Evolutionary conservation across 2,797 vertebrate species (phyloP), one percentile per base, ranked within the genome.

Genomic region (Rousettus madagascariensis): DNA sequence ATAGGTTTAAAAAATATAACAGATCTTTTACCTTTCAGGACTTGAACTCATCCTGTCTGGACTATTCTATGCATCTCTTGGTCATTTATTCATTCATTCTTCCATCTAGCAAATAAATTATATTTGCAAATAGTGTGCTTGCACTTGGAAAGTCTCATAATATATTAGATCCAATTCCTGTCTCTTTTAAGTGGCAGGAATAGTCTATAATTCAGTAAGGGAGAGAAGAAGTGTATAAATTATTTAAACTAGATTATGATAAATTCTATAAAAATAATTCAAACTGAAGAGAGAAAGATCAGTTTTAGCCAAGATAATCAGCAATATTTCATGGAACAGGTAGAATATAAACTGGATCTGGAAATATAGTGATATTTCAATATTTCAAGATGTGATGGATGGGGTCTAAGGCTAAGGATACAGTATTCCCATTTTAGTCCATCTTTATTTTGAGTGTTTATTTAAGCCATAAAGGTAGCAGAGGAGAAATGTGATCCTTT

Each of bases 181-280:
- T 86, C 20, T 91, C 38, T 96, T 36, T 65, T 94, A 83, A 93
- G 83, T 89, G 74, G 53, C 33, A 90, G 49, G 22, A 53, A 89
- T 79, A 82, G 51, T 16, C 51, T 86, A 59, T 74, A 93, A 93
- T 84, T 95, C 65, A 87, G 22, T 77, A 86, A 78, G 53, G 15
- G 19, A 92, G 19, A 91, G n/a, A 75, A 89, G 49, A 88, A 61
- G 5, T 91, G 0, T 84, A 79, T 63, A 86, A 83, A 86, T 79
- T 89, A 93, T 89, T 93, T 86, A 86, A 93, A 91, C 33, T 77
- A 89, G 20, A 94, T 75, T 91, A 77, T 95, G 69, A 86, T 89
- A 94, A 90, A 79, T 93, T 82, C 41, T 75, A 85, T 84, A 91
- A 91, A 95, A 95, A 80, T 95, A 93, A 89, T 90, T 94, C 36